phyloP scores from a whole-genome alignment of 2,113 vertebrate species.

The Saimiri boliviensis region DNA sequence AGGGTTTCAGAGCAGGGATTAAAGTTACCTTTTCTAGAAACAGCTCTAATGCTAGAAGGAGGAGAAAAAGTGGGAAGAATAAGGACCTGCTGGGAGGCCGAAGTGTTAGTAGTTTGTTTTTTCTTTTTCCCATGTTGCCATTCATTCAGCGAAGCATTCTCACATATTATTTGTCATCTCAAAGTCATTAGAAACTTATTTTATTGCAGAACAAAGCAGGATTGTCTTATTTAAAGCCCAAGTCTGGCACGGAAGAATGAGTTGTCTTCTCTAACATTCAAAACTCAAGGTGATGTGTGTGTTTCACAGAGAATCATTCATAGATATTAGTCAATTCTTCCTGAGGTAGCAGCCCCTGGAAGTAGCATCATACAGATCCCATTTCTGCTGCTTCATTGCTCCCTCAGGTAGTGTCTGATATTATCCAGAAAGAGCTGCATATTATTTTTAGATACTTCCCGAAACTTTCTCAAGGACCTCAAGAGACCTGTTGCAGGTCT shows the following conservation, averaged over 20 bases:
- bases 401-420: background rate
- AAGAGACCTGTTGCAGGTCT: background rate
- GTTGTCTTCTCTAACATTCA: constrained; percentile 13
- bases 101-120: background rate
- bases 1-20: background rate
- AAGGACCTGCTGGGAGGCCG: background rate
- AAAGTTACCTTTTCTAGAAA: background rate
- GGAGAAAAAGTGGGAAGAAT: background rate
- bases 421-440: background rate
- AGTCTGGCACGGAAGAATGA: background rate
- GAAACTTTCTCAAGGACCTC: background rate
- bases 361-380: background rate
- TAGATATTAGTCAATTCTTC: background rate
- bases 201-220: background rate
- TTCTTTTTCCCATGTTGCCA: background rate
- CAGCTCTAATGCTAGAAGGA: background rate
- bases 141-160: background rate
- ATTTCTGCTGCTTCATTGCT: background rate
- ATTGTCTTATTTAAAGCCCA: background rate
- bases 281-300: background rate
- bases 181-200: background rate
- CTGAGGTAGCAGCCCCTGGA: background rate
- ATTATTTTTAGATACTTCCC: background rate
- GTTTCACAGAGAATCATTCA: background rate
- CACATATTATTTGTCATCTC: background rate